phyloP scores from a whole-genome alignment of 2,113 vertebrate genomes.

The Sebastes schlegelii region DNA sequence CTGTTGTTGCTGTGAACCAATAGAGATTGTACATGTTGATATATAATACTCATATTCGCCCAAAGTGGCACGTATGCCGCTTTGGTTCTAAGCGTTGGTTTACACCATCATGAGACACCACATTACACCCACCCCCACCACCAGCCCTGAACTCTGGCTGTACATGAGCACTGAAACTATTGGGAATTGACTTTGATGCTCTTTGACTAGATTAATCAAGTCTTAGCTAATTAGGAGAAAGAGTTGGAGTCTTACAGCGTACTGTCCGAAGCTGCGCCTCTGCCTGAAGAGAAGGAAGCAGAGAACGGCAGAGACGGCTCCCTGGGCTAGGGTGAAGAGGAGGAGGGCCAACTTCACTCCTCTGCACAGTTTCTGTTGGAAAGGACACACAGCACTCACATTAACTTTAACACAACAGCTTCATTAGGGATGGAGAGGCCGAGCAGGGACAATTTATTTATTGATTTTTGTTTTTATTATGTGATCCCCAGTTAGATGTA shows the following conservation, averaged over 20 bases:
- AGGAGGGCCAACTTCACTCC: conserved; percentile 77
- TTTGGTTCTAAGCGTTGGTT: too few relatives aligned
- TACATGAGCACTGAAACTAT: not conserved
- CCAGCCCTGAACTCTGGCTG: not conserved
- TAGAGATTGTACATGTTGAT: too few relatives aligned
- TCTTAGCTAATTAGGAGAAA: not conserved
- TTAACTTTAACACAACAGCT: not conserved
- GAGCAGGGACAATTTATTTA: too few relatives aligned
- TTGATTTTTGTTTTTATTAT: too few relatives aligned
- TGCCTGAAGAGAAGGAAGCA: conserved; percentile 70
- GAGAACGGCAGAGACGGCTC: conserved; percentile 62
- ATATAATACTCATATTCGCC: too few relatives aligned
- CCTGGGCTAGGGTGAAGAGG: conserved; percentile 72
- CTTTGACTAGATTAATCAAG: not conserved
- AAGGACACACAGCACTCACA: conserved; percentile 1
- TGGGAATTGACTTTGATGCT: not conserved
- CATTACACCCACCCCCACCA: not conserved
- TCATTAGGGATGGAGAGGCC: not conserved
- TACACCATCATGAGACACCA: not conserved
- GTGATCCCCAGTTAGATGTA: not conserved
- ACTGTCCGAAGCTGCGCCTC: conserved; percentile 55
- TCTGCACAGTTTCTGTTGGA: conserved; percentile 68
- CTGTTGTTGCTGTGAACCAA: too few relatives aligned
- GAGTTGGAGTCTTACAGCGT: conserved; percentile 69
- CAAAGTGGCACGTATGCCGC: too few relatives aligned